Evolutionary conservation across 2,888 invertebrate genomes (phyloP).

Genomic region (Brachyopa scutellaris): DNA sequence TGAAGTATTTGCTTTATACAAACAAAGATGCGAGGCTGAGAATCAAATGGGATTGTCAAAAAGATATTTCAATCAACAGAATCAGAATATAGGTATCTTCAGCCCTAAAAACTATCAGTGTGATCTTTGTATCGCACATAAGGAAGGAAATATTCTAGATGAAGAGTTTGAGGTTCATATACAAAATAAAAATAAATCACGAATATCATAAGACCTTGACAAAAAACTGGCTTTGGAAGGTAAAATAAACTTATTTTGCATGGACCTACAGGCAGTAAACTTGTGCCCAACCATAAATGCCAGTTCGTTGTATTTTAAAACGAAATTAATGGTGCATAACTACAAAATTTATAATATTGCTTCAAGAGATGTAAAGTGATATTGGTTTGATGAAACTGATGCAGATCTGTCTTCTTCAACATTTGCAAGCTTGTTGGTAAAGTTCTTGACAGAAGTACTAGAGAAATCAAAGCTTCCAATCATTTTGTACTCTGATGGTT

Average conservation of each 20-base stretch:
- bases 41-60: too few species aligned
- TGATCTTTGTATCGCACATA: background rate
- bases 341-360: background rate
- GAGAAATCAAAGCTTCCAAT: slow-evolving; percentile 14
- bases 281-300: background rate
- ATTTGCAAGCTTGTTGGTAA: background rate
- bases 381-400: background rate
- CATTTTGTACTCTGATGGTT: slow-evolving; percentile 11
- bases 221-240: slow-evolving; percentile 2
- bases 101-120: too few species aligned
- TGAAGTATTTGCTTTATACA: background rate
- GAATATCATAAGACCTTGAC: background rate
- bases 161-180: too few species aligned
- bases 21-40: too few species aligned
- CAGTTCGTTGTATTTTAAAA: slow-evolving; percentile 2
- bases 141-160: too few species aligned
- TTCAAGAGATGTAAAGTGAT: background rate
- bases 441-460: background rate
- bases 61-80: too few species aligned
- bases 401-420: background rate
- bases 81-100: too few species aligned
- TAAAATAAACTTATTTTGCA: background rate
- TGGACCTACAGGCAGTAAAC: slow-evolving; percentile 10
- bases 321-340: slow-evolving; percentile 2
- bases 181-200: too few species aligned